Percentiles rank a stretch among this genome's conserved stretches.
Conservation (phyloP, 2,797 vertebrate genomes). For the Danio kyathit region DNA sequence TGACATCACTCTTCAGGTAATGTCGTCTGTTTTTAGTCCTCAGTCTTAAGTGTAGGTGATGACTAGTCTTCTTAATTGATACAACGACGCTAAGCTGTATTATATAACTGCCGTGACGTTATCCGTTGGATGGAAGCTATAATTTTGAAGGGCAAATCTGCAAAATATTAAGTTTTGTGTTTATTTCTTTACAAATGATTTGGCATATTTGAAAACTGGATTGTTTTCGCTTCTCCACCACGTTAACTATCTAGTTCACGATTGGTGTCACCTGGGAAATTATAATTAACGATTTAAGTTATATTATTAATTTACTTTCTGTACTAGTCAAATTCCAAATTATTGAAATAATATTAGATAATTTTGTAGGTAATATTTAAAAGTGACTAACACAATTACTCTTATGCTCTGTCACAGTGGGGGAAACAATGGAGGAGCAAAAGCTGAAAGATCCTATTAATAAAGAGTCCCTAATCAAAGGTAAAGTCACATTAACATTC, state of each 20-base stretch:
- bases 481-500: constrained; percentile 65
- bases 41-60: constrained; percentile 8
- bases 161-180: neutral
- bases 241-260: neutral
- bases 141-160: neutral
- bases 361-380: neutral
- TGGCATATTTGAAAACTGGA: neutral
- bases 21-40: constrained; percentile 8
- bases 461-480: constrained; percentile 78
- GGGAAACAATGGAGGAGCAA: constrained; percentile 77
- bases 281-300: neutral
- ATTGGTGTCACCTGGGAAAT: constrained; percentile 5
- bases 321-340: neutral
- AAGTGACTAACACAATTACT: constrained; percentile 26
- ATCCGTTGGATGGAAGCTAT: neutral
- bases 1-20: constrained; percentile 87
- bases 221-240: neutral
- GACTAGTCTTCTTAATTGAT: constrained; percentile 25
- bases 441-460: constrained; percentile 76
- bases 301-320: neutral
- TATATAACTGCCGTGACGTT: constrained; percentile 38
- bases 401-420: constrained; percentile 64
- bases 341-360: too few relatives aligned
- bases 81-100: neutral
- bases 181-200: neutral